Conservation (phyloP, 2,113 vertebrate species). For the Poeciliopsis retropinna region DNA sequence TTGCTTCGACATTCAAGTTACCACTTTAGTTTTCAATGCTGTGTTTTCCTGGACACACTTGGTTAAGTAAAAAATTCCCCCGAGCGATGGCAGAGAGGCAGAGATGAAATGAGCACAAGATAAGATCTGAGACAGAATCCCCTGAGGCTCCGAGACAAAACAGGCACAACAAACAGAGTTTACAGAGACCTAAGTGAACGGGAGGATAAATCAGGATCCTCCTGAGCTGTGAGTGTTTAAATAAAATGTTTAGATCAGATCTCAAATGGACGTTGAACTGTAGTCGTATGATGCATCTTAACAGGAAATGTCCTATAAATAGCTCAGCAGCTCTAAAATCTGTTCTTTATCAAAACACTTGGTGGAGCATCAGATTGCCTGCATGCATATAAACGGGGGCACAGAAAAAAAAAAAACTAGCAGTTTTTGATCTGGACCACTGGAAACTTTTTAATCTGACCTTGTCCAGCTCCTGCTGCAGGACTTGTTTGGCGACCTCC, state of each 20-base stretch:
- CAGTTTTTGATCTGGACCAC: neutral
- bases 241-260: constrained; percentile 11
- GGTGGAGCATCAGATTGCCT: neutral
- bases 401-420: neutral
- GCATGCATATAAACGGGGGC: neutral
- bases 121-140: constrained; percentile 29
- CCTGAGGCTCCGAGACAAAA: constrained; percentile 19
- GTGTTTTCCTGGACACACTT: constrained; percentile 29
- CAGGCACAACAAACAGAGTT: constrained; percentile 26
- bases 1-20: constrained; percentile 15
- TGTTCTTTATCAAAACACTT: neutral
- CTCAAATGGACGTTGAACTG: neutral
- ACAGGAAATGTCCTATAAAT: neutral
- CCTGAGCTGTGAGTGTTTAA: constrained; percentile 7
- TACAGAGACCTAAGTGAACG: constrained; percentile 10
- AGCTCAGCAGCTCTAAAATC: neutral
- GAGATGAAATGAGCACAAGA: constrained; percentile 32
- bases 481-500: constrained; percentile 95
- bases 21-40: constrained; percentile 22
- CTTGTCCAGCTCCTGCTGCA: constrained; percentile 95
- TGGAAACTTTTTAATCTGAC: constrained; percentile 67
- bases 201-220: constrained; percentile 18
- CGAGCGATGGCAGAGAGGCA: constrained; percentile 27
- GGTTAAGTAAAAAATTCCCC: constrained; percentile 26
- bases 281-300: neutral